phyloP scores from a whole-genome alignment of 2,797 vertebrate species.

The Cirrhinus molitorella region DNA sequence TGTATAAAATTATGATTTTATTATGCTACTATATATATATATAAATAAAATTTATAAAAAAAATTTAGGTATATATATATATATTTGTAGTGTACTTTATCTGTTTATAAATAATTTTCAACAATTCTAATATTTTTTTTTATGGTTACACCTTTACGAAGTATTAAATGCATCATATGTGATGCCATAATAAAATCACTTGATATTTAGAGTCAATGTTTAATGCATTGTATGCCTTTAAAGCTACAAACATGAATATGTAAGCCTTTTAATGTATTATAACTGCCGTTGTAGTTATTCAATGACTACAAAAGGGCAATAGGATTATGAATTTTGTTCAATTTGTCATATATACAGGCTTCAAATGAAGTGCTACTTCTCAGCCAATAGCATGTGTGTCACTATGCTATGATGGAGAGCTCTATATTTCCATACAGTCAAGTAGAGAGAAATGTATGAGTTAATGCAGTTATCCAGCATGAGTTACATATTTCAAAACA shows the following conservation, averaged over 20 bases:
- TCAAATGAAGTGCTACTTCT: not conserved
- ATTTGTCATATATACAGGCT: not conserved
- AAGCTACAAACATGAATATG: not conserved
- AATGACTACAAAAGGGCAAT: too few species aligned
- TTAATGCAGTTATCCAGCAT: constrained; percentile 4
- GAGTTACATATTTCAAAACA: constrained; percentile 21
- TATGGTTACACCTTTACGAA: not conserved
- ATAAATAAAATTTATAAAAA: too few species aligned
- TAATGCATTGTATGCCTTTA: not conserved
- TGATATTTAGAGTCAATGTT: not conserved
- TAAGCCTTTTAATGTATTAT: not conserved
- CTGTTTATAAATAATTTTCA: not conserved
- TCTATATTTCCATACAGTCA: not conserved
- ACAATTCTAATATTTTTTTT: not conserved
- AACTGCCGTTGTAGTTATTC: not conserved
- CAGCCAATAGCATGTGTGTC: not conserved
- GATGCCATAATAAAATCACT: not conserved
- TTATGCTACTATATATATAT: too few species aligned
- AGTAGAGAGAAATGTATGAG: not conserved
- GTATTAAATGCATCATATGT: too few species aligned
- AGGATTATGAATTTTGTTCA: not conserved
- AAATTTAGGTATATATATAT: too few species aligned
- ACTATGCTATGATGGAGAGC: not conserved
- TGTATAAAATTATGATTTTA: too few species aligned
- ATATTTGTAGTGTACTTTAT: too few species aligned